These are phyloP conservation scores for Onthophagus sagittarius DNA, from an alignment of 2,888 invertebrate genomes.

Conservation along the genomic window DNA sequence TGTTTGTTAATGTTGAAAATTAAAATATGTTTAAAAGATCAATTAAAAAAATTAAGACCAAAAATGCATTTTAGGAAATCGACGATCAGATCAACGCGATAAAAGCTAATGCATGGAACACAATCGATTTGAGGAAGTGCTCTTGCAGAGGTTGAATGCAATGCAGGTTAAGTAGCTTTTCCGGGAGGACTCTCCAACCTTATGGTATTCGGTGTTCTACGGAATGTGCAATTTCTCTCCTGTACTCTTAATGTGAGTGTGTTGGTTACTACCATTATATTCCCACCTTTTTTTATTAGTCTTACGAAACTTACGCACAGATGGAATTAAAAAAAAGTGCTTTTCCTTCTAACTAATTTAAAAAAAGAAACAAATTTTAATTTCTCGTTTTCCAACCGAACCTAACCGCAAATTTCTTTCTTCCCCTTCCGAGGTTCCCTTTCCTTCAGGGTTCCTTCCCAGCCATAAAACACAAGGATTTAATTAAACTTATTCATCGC, in stretches of 20 bases:
- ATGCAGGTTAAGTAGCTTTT: background rate
- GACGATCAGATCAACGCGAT: background rate
- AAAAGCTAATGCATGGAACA: background rate
- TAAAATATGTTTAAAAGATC: no score
- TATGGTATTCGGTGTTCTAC: background rate
- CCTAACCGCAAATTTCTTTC: background rate
- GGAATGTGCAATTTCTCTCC: background rate
- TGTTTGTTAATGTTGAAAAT: no score
- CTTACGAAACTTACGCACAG: no score
- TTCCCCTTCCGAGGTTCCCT: background rate
- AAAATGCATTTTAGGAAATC: no score
- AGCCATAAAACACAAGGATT: conserved; percentile 49
- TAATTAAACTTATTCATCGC: conserved; percentile 53
- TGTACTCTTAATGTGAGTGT: background rate
- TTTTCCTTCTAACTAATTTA: no score
- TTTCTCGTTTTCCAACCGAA: no score
- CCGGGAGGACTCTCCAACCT: background rate
- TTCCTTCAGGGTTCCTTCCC: background rate
- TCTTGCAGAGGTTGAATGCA: background rate
- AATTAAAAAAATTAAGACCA: no score
- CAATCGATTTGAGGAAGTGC: background rate
- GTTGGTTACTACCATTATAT: background rate
- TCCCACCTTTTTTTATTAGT: no score
- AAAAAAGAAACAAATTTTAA: no score
- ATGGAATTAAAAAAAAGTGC: no score